A percentile compares a stretch with the other conserved stretches of the same genome.
Evolutionary conservation across 1,140 invertebrate species (phyloP).

Genomic region (Sarcophaga peregrina): DNA sequence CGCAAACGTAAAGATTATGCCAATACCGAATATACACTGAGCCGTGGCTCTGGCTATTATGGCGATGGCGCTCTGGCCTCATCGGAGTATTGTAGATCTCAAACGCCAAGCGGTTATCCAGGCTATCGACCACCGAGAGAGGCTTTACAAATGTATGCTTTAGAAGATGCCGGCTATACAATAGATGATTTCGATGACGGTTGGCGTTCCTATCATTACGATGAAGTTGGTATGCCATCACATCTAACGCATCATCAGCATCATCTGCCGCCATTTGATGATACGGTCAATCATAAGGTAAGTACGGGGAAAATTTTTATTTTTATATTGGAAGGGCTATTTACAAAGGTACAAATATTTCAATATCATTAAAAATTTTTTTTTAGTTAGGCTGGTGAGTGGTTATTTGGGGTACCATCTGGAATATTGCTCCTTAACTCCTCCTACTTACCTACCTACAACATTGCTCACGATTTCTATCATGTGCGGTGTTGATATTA

Average conservation of each 20-base stretch:
- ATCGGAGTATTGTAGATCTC: constrained; percentile 65
- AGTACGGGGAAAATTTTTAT: not conserved
- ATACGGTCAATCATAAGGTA: constrained; percentile 63
- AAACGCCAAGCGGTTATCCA: constrained; percentile 81
- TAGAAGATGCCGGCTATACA: constrained; percentile 54
- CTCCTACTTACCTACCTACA: too few relatives aligned
- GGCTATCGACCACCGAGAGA: constrained; percentile 81
- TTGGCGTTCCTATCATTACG: constrained; percentile 65
- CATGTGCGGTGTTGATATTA: too few relatives aligned
- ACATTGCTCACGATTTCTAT: too few relatives aligned
- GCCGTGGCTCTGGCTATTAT: not conserved
- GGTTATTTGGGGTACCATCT: too few relatives aligned
- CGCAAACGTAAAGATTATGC: constrained; percentile 62
- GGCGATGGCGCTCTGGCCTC: constrained; percentile 31
- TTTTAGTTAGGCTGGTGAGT: too few relatives aligned
- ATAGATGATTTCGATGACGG: constrained; percentile 61
- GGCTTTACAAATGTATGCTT: constrained; percentile 69
- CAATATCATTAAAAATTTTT: too few relatives aligned
- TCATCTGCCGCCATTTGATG: constrained; percentile 57
- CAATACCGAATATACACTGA: constrained; percentile 53
- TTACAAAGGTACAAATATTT: too few relatives aligned
- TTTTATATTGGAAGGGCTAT: too few relatives aligned
- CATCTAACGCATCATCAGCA: constrained; percentile 49
- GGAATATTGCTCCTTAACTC: too few relatives aligned
- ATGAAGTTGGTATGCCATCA: constrained; percentile 62